Base-by-base conservation (phyloP, 2,113 vertebrate species). In the Opisthocomus hoazin region DNA sequence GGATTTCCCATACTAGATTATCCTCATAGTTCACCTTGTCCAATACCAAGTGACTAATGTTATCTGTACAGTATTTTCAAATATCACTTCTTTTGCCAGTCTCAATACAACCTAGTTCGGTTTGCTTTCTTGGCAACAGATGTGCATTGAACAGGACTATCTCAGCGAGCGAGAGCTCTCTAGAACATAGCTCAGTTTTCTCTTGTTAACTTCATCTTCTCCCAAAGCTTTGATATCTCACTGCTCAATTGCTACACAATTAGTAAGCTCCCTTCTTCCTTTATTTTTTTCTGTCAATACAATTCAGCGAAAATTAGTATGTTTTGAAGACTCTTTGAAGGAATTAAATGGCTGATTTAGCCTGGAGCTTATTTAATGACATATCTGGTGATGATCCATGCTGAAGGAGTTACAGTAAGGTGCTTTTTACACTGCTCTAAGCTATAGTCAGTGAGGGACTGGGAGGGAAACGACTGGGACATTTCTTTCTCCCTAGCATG, bases 1-100 rank as follows among this genome's bases (percentile, higher is more conserved):
- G n/a, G 23, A 94, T 88, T 80, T 88, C 88, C 43, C 63, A 69
- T 48, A 51, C 27, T 36, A 78, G 57, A 73, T 90, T 80, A 96
- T 95, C 61, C 83, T 73, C 27, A 48, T 30, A 76, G 46, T 77
- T 83, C 79, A 73, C 48, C 37, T 73, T 89, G 36, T 57, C 45
- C 53, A 85, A 43, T 65, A 84, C 41, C 14, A 70, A 69, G 51
- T 70, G 64, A 74, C 54, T 87, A 73, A 78, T 29, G 7, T 39
- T 90, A 95, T 56, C 39, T 2, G 2, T 53, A 76, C 12, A 45
- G n/a, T 57, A 81, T 80, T 90, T 90, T 92, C 71, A 93, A 89
- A 32, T 86, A 77, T 5, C 48, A 41, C 37, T 88, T 68, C 37
- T 60, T 94, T 78, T 90, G 41, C n/a, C 34, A 41, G 30, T 56